phyloP scores from a whole-genome alignment of 2,797 vertebrate species.

The Cetoscarus ocellatus region DNA sequence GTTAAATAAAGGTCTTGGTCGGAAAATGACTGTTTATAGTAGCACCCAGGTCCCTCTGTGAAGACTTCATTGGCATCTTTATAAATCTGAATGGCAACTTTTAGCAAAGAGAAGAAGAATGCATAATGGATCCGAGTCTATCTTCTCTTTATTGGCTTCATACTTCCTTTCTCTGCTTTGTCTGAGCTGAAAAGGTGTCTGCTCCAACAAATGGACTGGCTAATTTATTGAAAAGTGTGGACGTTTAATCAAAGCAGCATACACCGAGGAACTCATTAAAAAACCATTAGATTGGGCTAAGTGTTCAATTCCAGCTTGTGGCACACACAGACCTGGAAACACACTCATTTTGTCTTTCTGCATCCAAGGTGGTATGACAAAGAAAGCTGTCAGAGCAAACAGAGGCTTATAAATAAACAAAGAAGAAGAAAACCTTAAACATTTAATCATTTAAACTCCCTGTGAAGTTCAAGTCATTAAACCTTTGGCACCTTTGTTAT shows the following conservation, averaged over 20 bases:
- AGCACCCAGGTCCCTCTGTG: not conserved
- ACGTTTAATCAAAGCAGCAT: constrained; percentile 76
- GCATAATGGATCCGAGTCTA: not conserved
- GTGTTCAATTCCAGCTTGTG: constrained; percentile 61
- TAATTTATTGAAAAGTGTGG: constrained; percentile 71
- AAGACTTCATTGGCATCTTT: not conserved
- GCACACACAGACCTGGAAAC: constrained; percentile 26
- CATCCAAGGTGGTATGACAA: not conserved
- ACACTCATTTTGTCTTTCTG: not conserved
- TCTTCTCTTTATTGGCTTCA: constrained; percentile 6
- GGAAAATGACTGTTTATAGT: not conserved
- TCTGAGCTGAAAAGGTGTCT: constrained; percentile 31
- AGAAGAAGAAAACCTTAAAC: not conserved
- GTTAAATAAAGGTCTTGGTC: too few relatives aligned
- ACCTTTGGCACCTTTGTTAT: not conserved
- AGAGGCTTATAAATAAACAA: not conserved
- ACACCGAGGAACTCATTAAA: constrained; percentile 75
- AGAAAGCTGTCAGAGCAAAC: constrained; percentile 3
- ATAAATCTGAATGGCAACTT: not conserved
- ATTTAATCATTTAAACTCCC: not conserved
- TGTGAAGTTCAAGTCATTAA: not conserved
- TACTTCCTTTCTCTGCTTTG: constrained; percentile 1
- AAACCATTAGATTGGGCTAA: constrained; percentile 75
- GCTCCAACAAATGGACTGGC: constrained; percentile 54
- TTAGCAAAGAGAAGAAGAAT: not conserved